phyloP scores from a whole-genome alignment of 2,797 vertebrate species.

The Acanthurus tractus region DNA sequence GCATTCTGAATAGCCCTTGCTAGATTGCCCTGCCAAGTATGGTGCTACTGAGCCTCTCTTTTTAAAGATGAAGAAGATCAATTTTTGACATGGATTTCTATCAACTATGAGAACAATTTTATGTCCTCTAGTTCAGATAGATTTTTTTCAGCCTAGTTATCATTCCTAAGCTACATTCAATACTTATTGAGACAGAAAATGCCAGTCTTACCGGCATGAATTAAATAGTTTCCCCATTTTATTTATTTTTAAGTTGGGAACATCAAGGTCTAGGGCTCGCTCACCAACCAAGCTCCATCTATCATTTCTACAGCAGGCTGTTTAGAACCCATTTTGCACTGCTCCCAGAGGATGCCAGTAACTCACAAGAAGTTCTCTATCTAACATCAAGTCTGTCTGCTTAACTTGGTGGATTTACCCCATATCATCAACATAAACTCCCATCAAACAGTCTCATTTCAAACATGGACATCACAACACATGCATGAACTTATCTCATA shows the following conservation, averaged over 20 bases:
- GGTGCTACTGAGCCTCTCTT: constrained; percentile 27
- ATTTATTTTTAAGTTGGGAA: constrained; percentile 54
- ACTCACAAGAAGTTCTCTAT: constrained; percentile 32
- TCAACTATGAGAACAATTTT: constrained; percentile 21
- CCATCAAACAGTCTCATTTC: not conserved
- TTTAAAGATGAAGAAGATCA: constrained; percentile 28
- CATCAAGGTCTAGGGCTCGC: constrained; percentile 43
- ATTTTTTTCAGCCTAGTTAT: not conserved
- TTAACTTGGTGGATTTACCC: constrained; percentile 8
- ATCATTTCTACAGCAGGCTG: constrained; percentile 44
- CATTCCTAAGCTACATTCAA: not conserved
- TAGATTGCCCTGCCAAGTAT: constrained; percentile 33
- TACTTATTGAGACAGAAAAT: constrained; percentile 1
- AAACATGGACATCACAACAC: not conserved
- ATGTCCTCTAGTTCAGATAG: not conserved
- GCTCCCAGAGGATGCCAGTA: constrained; percentile 32
- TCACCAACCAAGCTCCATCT: constrained; percentile 32
- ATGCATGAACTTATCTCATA: not conserved
- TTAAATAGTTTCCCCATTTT: constrained; percentile 52
- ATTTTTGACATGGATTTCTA: constrained; percentile 34
- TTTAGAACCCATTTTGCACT: constrained; percentile 32
- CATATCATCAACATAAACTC: not conserved
- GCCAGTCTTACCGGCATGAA: constrained; percentile 18
- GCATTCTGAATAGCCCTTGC: constrained; percentile 34
- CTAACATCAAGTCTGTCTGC: constrained; percentile 37